These are phyloP conservation scores for Serilophus lunatus DNA, from an alignment of 2,113 vertebrate genomes.

Conservation along the genomic window DNA sequence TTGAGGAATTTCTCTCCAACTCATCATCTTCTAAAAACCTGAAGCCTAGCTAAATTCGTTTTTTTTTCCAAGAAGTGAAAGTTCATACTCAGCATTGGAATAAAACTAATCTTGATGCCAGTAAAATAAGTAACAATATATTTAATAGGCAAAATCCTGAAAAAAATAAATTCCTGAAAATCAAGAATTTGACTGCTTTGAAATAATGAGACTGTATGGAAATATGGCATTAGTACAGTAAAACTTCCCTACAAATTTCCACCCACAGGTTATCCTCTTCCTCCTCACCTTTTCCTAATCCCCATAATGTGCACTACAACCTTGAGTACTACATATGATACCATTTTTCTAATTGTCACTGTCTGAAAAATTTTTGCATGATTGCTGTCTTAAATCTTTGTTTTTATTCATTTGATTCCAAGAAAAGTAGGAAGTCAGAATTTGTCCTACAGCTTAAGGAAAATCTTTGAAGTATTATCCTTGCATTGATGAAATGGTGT, in stretches of 20 bases:
- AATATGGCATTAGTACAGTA: neutral
- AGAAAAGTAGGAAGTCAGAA: neutral
- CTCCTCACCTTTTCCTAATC: neutral
- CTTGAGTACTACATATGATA: neutral
- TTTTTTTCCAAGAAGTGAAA: neutral
- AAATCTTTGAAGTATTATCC: neutral
- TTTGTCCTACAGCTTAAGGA: neutral
- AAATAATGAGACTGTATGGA: neutral
- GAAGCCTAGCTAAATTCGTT: neutral
- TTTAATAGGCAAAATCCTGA: neutral
- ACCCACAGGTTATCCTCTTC: neutral
- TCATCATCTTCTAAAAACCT: neutral
- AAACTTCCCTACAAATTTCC: neutral
- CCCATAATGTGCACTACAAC: neutral
- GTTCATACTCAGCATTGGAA: neutral
- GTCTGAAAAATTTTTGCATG: neutral
- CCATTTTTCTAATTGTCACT: neutral
- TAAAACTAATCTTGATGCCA: neutral
- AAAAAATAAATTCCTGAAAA: neutral
- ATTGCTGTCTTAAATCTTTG: neutral
- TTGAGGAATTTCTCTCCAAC: neutral
- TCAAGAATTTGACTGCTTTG: neutral
- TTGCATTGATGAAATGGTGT: neutral
- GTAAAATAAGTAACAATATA: neutral
- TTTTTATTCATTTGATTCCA: neutral